Percentiles rank a stretch among this genome's conserved stretches.
These are phyloP conservation scores for Pelecanus crispus DNA, from an alignment of 2,113 vertebrate genomes.

Conservation along the genomic window DNA sequence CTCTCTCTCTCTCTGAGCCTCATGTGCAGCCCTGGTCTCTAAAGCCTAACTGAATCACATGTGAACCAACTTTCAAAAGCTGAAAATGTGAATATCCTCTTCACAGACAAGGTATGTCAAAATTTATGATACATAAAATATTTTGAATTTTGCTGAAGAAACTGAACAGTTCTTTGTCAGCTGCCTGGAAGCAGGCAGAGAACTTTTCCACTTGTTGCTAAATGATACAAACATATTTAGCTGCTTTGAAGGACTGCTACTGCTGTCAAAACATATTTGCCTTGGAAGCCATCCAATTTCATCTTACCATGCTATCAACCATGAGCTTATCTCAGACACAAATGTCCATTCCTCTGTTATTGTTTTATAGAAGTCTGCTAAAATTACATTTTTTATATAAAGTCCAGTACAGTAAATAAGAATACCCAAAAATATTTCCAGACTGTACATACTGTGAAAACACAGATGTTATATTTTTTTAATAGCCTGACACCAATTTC, in stretches of 20 bases:
- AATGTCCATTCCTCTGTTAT: not conserved
- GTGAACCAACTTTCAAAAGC: not conserved
- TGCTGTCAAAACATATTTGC: not conserved
- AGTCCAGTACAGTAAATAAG: not conserved
- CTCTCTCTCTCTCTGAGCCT: not conserved
- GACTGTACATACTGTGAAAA: not conserved
- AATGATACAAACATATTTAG: not conserved
- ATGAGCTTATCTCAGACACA: constrained; percentile 14
- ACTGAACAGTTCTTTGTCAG: not conserved
- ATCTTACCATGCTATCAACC: not conserved
- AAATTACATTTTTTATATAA: not conserved
- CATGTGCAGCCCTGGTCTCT: not conserved
- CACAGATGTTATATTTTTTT: not conserved
- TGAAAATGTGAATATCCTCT: not conserved
- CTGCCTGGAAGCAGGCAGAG: not conserved
- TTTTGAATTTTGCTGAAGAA: not conserved
- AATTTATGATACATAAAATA: not conserved
- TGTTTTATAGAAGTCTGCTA: not conserved
- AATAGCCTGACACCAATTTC: not conserved
- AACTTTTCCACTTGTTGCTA: not conserved
- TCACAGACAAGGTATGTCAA: not conserved
- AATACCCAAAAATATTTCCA: not conserved
- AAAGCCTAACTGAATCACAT: not conserved
- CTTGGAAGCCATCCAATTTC: constrained; percentile 28
- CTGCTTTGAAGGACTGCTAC: not conserved